Evolutionary conservation across 2,888 invertebrate species (phyloP).

Genomic region (Phyllotreta cruciferae): DNA sequence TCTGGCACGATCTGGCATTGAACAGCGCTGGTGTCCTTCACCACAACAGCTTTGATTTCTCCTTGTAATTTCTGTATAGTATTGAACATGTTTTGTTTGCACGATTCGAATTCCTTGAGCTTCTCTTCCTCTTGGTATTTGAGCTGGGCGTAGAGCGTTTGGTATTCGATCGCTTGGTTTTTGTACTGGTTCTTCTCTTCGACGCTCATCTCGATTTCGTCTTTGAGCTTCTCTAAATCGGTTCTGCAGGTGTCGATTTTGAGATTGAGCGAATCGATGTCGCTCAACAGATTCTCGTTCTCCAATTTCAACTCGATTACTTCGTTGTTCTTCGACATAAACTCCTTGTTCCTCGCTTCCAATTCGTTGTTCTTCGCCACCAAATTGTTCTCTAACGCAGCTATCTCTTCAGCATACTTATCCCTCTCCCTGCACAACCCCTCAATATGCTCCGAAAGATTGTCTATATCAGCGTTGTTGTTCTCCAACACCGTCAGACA

Average conservation of each 20-base stretch:
- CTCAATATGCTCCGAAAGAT: conserved; percentile 35
- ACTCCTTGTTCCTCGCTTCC: neutral
- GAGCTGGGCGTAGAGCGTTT: neutral
- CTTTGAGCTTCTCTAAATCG: conserved; percentile 1
- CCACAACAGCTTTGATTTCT: neutral
- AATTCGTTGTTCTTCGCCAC: neutral
- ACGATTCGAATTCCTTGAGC: neutral
- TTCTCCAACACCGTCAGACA: conserved; percentile 34
- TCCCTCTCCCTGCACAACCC: conserved; percentile 33
- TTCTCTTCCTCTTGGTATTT: neutral
- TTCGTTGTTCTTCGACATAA: conserved; percentile 1
- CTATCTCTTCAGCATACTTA: conserved; percentile 21
- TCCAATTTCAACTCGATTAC: conserved; percentile 15
- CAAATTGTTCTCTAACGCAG: conserved; percentile 5
- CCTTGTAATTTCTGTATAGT: neutral
- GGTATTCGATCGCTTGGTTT: neutral
- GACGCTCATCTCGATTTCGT: neutral
- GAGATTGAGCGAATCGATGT: neutral
- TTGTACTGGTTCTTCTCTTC: neutral
- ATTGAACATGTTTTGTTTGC: neutral
- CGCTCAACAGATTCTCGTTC: neutral
- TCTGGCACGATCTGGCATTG: neutral
- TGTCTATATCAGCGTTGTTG: conserved; percentile 35
- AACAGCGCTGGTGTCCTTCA: neutral
- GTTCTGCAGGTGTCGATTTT: neutral